Base-by-base conservation (phyloP, 2,113 vertebrate genomes). In the Actenoides hombroni region DNA sequence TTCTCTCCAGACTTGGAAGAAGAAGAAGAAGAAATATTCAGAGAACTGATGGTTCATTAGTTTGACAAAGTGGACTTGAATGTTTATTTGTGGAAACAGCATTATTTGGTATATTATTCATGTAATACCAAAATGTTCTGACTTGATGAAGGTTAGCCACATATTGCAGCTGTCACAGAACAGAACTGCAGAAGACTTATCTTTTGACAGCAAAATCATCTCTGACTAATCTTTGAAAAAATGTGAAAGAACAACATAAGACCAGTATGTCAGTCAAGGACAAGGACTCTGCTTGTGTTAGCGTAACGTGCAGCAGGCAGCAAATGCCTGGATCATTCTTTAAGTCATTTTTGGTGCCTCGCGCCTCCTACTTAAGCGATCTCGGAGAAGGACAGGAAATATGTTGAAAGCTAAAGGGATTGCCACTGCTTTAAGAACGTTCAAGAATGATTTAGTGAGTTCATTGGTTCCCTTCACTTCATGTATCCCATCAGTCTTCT, bases 151-250 rank as follows among this genome's bases (percentile, higher is more conserved):
- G 91, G 91, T 92, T 96, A 94, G 93, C 53, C 89, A 84, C 89
- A 87, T 67, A 76, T 69, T 88, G 90, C 87, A 90, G 94, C 91
- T 97, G 93, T 91, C 93, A 86, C 33, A 35, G 77, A 92, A 24
- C 39, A 91, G 93, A 83, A 13, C 84, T 63, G 82, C 82, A 77
- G 21, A 88, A 86, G 67, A 8, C 94, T 79, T 79, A 19, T 68
- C 91, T 95, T 82, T 78, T 96, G 94, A 95, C 90, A 93, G 95
- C 93, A 94, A 71, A 94, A 95, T 95, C 78, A 80, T 93, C 87
- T 94, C 87, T 97, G 96, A 93, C 82, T 96, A 94, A 94, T 95
- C 89, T 88, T 85, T 44, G 65, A 18, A 71, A 63, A 63, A 42
- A 26, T 87, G 65, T 73, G 63, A 85, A 70, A 90, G 91, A 92